Conservation (phyloP, 2,888 invertebrate species). For the Epirrhoe tristata region DNA sequence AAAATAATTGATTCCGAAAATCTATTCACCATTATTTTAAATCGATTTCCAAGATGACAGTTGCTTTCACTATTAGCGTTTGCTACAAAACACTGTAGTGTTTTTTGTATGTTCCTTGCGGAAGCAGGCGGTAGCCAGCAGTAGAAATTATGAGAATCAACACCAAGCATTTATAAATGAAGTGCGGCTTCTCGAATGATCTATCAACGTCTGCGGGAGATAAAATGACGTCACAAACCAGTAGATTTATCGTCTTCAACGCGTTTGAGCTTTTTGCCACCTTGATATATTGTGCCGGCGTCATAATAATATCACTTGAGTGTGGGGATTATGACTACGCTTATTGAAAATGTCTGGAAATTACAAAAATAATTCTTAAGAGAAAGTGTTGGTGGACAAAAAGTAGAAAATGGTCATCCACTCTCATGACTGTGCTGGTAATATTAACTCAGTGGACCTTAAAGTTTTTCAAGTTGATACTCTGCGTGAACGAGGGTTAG, state of each 20-base stretch:
- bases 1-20: no score
- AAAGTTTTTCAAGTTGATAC: no score
- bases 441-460: no score
- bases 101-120: no score
- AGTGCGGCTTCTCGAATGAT: slow-evolving; percentile 55
- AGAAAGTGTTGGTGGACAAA: neutral
- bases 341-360: slow-evolving; percentile 9
- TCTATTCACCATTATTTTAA: no score
- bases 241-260: slow-evolving; percentile 68
- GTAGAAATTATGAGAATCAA: slow-evolving; percentile 29
- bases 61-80: no score
- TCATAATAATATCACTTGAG: slow-evolving; percentile 43
- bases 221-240: slow-evolving; percentile 68
- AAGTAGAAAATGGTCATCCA: no score
- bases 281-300: slow-evolving; percentile 61
- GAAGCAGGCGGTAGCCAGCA: no score
- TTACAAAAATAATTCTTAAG: neutral
- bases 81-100: no score
- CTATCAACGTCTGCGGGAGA: slow-evolving; percentile 68
- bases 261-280: slow-evolving; percentile 61
- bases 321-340: slow-evolving; percentile 20
- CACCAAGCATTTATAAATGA: slow-evolving; percentile 44
- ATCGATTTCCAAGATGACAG: no score
- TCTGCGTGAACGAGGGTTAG: no score
- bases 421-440: no score